Percentiles rank a stretch among this genome's conserved stretches.
These are phyloP conservation scores for Eupithecia dodoneata DNA, from an alignment of 2,888 invertebrate species.

Conservation along the genomic window DNA sequence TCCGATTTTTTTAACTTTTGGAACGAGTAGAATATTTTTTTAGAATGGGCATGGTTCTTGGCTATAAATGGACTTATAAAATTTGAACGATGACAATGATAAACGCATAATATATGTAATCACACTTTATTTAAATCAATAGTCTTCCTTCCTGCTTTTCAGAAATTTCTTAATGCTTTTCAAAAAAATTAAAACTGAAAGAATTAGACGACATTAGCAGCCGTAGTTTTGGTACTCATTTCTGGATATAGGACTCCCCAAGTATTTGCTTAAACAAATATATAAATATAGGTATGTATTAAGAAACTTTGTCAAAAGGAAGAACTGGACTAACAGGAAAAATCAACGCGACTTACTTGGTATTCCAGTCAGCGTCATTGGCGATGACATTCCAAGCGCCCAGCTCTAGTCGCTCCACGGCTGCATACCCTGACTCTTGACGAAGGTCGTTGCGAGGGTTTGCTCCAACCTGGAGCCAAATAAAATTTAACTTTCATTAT, in stretches of 20 bases:
- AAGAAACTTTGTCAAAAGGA: too few species aligned
- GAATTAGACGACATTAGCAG: background rate
- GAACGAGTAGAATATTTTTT: too few species aligned
- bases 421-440: conserved; percentile 86
- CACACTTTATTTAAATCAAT: background rate
- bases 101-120: too few species aligned
- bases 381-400: conserved; percentile 86
- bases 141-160: background rate
- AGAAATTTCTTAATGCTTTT: background rate
- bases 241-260: background rate
- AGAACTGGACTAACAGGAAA: background rate
- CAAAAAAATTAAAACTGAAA: too few species aligned
- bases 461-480: conserved; percentile 84
- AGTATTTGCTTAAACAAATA: background rate
- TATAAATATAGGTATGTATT: background rate
- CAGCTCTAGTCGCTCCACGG: conserved; percentile 83
- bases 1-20: too few species aligned
- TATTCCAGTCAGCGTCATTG: conserved; percentile 91
- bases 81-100: too few species aligned
- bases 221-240: background rate
- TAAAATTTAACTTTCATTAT: background rate
- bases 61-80: too few species aligned
- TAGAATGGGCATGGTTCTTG: background rate
- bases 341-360: conserved; percentile 82
- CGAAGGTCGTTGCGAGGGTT: conserved; percentile 89